These are phyloP conservation scores for Saccostrea glomerata DNA, from an alignment of 1,140 invertebrate genomes.

Conservation along the genomic window DNA sequence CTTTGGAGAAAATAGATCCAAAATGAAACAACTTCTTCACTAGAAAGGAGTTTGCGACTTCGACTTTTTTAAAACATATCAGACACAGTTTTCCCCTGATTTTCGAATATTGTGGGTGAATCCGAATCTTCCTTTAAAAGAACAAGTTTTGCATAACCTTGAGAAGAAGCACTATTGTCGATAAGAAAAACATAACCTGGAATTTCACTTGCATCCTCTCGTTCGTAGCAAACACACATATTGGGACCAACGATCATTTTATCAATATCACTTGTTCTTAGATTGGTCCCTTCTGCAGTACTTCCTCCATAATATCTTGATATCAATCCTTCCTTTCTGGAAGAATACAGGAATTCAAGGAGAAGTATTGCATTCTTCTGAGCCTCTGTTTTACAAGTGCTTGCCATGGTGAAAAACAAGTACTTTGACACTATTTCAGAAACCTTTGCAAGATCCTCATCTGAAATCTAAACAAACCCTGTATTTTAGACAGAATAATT, in stretches of 20 bases:
- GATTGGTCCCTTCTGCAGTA: constrained; percentile 28
- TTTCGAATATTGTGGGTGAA: constrained; percentile 33
- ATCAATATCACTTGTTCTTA: constrained; percentile 41
- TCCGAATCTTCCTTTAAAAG: constrained; percentile 24
- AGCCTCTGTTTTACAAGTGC: neutral
- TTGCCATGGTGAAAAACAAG: constrained; percentile 44
- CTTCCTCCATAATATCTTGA: constrained; percentile 42
- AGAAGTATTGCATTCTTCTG: constrained; percentile 41
- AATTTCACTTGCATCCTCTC: neutral
- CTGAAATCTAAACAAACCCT: neutral
- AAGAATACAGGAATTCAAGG: constrained; percentile 17
- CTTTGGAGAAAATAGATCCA: constrained; percentile 30
- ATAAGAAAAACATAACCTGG: constrained; percentile 15
- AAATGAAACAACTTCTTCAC: constrained; percentile 42
- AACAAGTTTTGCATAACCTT: constrained; percentile 27
- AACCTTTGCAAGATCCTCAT: constrained; percentile 3
- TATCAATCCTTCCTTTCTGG: constrained; percentile 4
- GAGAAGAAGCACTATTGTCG: neutral
- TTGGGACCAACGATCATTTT: constrained; percentile 41
- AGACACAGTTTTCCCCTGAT: constrained; percentile 11
- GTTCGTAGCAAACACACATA: constrained; percentile 8
- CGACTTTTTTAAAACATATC: constrained; percentile 25
- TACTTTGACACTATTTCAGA: constrained; percentile 29
- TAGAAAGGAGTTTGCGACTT: constrained; percentile 6
- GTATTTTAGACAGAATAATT: no score